Evolutionary conservation across 2,888 invertebrate genomes (phyloP).

Genomic region (Andrena flavipes): DNA sequence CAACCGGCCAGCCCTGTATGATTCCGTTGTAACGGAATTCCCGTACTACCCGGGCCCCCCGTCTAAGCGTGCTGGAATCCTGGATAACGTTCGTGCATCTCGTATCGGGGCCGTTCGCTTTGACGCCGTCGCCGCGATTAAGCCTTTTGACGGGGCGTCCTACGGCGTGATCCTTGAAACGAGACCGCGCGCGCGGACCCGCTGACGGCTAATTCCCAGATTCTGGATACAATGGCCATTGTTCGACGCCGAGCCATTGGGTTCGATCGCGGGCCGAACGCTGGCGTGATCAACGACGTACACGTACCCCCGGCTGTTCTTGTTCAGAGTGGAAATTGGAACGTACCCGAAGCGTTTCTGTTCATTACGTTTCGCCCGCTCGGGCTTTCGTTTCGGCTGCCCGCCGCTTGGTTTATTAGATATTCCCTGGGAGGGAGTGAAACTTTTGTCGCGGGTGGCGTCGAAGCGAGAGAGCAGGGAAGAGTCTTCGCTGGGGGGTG

Average conservation of each 20-base stretch:
- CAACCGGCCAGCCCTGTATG: constrained; percentile 50
- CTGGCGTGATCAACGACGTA: constrained; percentile 40
- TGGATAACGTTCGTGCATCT: constrained; percentile 44
- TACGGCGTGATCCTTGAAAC: constrained; percentile 51
- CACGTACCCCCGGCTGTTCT: constrained; percentile 14
- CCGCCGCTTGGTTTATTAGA: constrained; percentile 14
- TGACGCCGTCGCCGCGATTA: constrained; percentile 49
- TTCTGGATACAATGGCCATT: constrained; percentile 53
- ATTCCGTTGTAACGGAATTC: constrained; percentile 61
- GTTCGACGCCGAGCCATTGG: constrained; percentile 31
- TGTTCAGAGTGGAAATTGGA: constrained; percentile 34
- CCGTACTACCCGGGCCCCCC: constrained; percentile 40
- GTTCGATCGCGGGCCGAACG: constrained; percentile 31
- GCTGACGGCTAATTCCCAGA: constrained; percentile 52
- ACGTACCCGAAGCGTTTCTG: constrained; percentile 36
- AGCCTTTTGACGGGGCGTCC: constrained; percentile 56
- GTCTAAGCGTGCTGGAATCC: constrained; percentile 41
- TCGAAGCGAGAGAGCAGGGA: background rate
- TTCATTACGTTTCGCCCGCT: constrained; percentile 33
- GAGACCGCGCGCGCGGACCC: constrained; percentile 26
- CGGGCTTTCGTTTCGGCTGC: constrained; percentile 1
- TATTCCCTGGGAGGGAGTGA: background rate
- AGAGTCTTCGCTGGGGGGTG: background rate
- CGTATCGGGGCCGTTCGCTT: constrained; percentile 37
- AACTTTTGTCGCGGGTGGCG: constrained; percentile 1